Base-by-base conservation (phyloP, 64 coral and sea anemone genomes). In the Dendrophyllia cribrosa region DNA sequence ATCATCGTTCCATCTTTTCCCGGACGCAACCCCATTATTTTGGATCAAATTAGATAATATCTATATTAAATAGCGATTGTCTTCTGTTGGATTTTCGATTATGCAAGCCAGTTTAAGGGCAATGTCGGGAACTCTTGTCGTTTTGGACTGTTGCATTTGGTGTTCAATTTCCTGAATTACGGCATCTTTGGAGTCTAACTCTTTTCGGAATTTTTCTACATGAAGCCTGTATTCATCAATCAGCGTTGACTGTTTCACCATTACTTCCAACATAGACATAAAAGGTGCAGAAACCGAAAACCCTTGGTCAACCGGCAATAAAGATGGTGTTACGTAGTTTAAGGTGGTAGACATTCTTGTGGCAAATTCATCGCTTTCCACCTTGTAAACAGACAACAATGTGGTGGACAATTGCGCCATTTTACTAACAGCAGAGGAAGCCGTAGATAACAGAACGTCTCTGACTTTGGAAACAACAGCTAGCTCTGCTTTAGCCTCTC, bases 1-100 rank as follows among this genome's bases (percentile, higher is more conserved):
- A 52, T 86, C 80, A 65, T 86, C 79, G 22, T 70, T 82, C 77
- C 89, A 91, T 49, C 77, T 69, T 69, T 90, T 90, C 7, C 43
- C 76, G 66, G 66, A 70, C 66, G 23, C 66, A 70, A 70, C 66
- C 66, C 24, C 26, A 45, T 72, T 72, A 45, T 72, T 72, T 72
- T 43, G 5, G 25, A 72, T 43, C 3, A 72, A 72, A 45, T 72
- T 14, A 45, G 70, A 72, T 13, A 72, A 43, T 13, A 72, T 72
- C 3, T 34, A 72, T 72, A 45, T 43, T 45, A 72, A 72, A 14
- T 43, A 44, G 70, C 25, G 24, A 19, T 45, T 72, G 25, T 14
- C 26, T 45, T 72, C 70, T 44, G 25, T 45, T 45, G 24, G 70
- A 72, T 72, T 72, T 72, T 72, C 70, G 4, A 45, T 72, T 16